Conservation (phyloP, 2,888 invertebrate genomes). For the Linnaemya tessellans region DNA sequence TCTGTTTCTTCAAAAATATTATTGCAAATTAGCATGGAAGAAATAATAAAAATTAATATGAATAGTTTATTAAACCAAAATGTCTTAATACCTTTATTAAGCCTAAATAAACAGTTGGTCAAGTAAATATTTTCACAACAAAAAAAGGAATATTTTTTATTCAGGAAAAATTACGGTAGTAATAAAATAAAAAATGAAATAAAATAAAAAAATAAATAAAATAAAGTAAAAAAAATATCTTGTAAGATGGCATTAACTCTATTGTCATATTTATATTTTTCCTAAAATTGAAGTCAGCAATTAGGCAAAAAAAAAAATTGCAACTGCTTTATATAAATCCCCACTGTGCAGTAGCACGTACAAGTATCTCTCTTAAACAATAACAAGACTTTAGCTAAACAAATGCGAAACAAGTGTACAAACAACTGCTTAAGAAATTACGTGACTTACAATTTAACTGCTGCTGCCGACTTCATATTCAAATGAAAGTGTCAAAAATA, state of each 20-base stretch:
- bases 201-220: too few relatives aligned
- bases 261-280: too few relatives aligned
- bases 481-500: slow-evolving; percentile 60
- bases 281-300: too few relatives aligned
- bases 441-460: slow-evolving; percentile 60
- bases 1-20: neutral
- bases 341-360: neutral
- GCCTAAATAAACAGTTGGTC: too few relatives aligned
- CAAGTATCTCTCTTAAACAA: neutral
- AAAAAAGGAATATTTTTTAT: too few relatives aligned
- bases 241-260: too few relatives aligned
- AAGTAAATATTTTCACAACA: too few relatives aligned
- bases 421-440: slow-evolving; percentile 43
- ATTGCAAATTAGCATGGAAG: neutral
- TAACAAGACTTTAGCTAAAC: neutral
- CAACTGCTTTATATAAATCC: neutral
- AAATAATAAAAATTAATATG: neutral
- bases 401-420: slow-evolving; percentile 47
- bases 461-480: slow-evolving; percentile 12
- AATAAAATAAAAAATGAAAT: too few relatives aligned
- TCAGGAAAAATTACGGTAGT: too few relatives aligned
- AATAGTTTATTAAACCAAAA: neutral
- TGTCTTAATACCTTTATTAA: neutral
- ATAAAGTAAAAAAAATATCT: too few relatives aligned
- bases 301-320: too few relatives aligned